phyloP scores from a whole-genome alignment of 2,888 invertebrate genomes.

The Athalia rosae region DNA sequence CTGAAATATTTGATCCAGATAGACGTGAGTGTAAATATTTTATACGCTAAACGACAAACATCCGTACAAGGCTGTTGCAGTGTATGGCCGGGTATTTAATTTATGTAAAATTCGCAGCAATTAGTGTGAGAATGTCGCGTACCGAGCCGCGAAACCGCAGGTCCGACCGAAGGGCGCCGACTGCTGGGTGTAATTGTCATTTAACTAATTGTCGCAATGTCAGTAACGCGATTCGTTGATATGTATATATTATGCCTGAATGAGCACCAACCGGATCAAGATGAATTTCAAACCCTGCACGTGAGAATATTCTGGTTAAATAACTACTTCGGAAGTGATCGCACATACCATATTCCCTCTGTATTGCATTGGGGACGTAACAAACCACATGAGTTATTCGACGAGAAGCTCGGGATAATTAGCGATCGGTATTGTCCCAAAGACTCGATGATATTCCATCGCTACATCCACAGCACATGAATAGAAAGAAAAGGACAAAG shows the following conservation, averaged over 20 bases:
- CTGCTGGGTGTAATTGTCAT: constrained; percentile 33
- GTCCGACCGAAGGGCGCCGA: constrained; percentile 15
- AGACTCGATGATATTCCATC: too few relatives aligned
- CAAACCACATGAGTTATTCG: too few relatives aligned
- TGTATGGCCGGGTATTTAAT: constrained; percentile 53
- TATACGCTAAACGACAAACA: constrained; percentile 27
- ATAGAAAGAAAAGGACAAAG: not conserved
- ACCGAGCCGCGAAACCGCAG: constrained; percentile 6
- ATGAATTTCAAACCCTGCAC: not conserved
- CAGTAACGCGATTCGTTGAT: constrained; percentile 36
- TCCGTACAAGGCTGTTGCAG: constrained; percentile 49
- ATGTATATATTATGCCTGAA: too few relatives aligned
- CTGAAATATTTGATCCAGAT: too few relatives aligned
- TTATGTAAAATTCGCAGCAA: constrained; percentile 61
- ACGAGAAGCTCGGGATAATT: too few relatives aligned
- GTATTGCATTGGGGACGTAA: too few relatives aligned
- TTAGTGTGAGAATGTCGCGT: constrained; percentile 61
- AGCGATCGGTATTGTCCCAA: too few relatives aligned
- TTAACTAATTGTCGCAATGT: constrained; percentile 44
- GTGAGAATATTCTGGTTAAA: not conserved
- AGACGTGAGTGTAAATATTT: not conserved
- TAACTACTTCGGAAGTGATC: too few relatives aligned
- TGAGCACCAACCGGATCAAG: constrained; percentile 4
- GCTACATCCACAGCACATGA: not conserved
- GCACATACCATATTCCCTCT: too few relatives aligned